phyloP scores from a whole-genome alignment of 2,797 vertebrate genomes.

The Varecia variegata region DNA sequence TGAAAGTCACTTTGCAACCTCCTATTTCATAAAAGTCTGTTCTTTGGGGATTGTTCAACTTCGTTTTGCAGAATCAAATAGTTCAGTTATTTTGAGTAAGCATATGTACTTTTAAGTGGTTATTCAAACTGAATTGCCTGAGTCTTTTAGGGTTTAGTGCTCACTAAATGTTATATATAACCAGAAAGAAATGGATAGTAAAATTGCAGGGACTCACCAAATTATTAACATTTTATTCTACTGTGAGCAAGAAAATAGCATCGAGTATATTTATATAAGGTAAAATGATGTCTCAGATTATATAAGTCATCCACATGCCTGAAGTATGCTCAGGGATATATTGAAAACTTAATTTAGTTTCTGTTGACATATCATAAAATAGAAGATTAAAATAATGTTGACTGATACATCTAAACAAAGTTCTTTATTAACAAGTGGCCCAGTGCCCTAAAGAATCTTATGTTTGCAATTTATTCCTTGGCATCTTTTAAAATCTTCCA shows the following conservation, averaged over 20 bases:
- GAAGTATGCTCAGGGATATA: constrained; percentile 41
- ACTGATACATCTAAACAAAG: not conserved
- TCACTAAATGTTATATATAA: constrained; percentile 52
- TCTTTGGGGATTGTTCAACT: constrained; percentile 63
- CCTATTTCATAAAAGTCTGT: constrained; percentile 45
- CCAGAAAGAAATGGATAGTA: constrained; percentile 48
- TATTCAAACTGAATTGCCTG: constrained; percentile 69
- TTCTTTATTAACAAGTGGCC: constrained; percentile 7
- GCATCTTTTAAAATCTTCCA: constrained; percentile 1
- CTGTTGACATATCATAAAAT: constrained; percentile 26
- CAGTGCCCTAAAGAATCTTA: not conserved
- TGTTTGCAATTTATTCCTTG: not conserved
- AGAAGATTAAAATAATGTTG: constrained; percentile 32
- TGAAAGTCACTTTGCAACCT: constrained; percentile 54
- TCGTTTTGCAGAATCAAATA: constrained; percentile 45
- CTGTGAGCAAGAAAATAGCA: constrained; percentile 53
- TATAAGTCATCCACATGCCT: constrained; percentile 33
- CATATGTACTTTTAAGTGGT: constrained; percentile 59
- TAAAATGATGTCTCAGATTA: constrained; percentile 22
- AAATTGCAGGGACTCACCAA: constrained; percentile 26
- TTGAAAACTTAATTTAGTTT: constrained; percentile 49
- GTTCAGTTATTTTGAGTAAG: constrained; percentile 67
- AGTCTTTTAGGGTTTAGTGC: constrained; percentile 49
- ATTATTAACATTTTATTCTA: constrained; percentile 70
- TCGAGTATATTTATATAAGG: constrained; percentile 58